These are phyloP conservation scores for Nansenia antarctica DNA, from an alignment of 2,113 vertebrate species.

Conservation along the genomic window DNA sequence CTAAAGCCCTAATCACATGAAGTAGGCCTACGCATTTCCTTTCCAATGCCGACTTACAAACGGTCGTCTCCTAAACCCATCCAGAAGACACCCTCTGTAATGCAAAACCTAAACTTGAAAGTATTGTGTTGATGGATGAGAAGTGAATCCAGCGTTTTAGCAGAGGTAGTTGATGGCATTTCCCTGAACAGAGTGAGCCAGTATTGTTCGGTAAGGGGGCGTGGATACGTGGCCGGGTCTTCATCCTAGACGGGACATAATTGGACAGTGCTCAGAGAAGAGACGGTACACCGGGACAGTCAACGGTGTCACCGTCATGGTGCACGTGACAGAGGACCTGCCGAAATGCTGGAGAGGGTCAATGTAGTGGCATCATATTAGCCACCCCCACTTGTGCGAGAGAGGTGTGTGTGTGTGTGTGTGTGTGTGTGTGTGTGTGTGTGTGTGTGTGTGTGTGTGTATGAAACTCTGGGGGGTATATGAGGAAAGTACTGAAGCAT, in stretches of 20 bases:
- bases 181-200: slow-evolving; percentile 5
- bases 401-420: not conserved
- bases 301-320: not conserved
- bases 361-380: not conserved
- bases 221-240: not conserved
- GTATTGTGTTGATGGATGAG: not conserved
- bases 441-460: not conserved
- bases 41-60: not conserved
- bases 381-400: too few relatives aligned
- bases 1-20: not conserved
- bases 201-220: not conserved
- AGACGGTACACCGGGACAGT: not conserved
- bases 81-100: not conserved
- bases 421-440: not conserved
- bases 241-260: slow-evolving; percentile 4
- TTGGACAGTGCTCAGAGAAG: not conserved
- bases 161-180: not conserved
- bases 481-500: not conserved
- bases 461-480: not conserved
- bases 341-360: not conserved
- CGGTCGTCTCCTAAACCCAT: not conserved
- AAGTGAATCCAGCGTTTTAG: not conserved
- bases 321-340: not conserved
- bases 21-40: not conserved
- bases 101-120: not conserved